Conservation (phyloP, 30 jellyfish, hydroid and myxozoan genomes). For the Mastigias papua region DNA sequence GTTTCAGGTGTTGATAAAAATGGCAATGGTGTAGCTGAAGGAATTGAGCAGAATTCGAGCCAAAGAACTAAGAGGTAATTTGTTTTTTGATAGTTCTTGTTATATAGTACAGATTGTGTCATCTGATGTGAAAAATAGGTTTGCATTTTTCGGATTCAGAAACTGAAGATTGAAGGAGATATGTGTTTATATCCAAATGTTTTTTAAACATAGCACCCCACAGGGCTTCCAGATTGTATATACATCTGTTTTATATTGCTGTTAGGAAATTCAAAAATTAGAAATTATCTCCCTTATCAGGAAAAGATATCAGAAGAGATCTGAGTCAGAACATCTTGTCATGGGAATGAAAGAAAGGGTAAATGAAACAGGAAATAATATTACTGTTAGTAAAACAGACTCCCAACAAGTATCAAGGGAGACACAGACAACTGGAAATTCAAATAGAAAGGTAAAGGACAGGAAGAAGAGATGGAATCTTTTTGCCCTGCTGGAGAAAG, state of each 20-base stretch:
- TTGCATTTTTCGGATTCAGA: no score
- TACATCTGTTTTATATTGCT: neutral
- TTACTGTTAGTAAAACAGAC: neutral
- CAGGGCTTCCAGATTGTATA: no score
- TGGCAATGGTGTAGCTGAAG: no score
- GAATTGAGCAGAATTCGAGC: neutral
- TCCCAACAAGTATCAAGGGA: conserved; percentile 8
- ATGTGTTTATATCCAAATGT: no score
- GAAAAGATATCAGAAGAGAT: conserved; percentile 1
- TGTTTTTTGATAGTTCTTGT: no score
- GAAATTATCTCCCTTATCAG: neutral
- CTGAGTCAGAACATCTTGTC: neutral
- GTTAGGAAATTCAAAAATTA: neutral
- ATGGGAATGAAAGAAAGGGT: neutral
- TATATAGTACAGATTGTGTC: no score
- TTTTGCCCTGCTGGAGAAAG: conserved; percentile 52
- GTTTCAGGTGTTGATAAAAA: neutral
- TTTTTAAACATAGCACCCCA: no score
- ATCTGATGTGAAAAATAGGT: no score
- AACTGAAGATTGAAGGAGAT: no score
- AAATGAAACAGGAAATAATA: neutral
- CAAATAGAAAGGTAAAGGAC: neutral
- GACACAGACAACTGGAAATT: conserved; percentile 20
- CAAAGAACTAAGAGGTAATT: neutral
- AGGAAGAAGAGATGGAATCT: conserved; percentile 33